Evolutionary conservation across 2,113 vertebrate species (phyloP).

Genomic region (Lynx canadensis): DNA sequence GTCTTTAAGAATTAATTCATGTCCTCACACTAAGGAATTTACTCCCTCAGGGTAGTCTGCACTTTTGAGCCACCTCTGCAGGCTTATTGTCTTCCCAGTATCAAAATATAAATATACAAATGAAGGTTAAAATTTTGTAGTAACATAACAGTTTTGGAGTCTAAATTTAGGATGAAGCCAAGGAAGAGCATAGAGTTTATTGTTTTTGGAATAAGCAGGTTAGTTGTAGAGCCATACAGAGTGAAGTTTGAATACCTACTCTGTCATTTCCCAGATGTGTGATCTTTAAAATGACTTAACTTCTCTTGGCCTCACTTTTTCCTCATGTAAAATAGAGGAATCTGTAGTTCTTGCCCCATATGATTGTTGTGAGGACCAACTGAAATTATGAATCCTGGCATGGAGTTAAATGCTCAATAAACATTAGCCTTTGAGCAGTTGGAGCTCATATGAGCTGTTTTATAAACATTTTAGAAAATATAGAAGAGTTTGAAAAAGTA

Average conservation of each 20-base stretch:
- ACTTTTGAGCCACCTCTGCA: not conserved
- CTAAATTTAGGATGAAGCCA: not conserved
- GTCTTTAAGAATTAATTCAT: not conserved
- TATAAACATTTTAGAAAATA: not conserved
- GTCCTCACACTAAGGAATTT: not conserved
- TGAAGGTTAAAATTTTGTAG: not conserved
- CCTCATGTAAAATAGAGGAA: not conserved
- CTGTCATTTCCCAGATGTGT: not conserved
- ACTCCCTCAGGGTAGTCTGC: not conserved
- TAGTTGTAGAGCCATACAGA: not conserved
- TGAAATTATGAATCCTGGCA: not conserved
- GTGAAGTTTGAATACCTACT: not conserved
- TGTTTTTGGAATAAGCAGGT: not conserved
- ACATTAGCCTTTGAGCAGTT: not conserved
- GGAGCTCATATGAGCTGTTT: not conserved
- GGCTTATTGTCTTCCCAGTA: not conserved
- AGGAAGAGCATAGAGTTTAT: not conserved
- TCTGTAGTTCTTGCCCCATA: not conserved
- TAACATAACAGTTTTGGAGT: not conserved
- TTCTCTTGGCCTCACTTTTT: not conserved
- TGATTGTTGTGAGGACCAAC: not conserved
- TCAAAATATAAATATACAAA: not conserved
- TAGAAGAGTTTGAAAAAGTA: not conserved
- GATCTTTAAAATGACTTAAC: not conserved
- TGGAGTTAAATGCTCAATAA: not conserved